These are phyloP conservation scores for Dendrophyllia cribrosa DNA, from an alignment of 64 coral and sea anemone genomes.

Conservation along the genomic window DNA sequence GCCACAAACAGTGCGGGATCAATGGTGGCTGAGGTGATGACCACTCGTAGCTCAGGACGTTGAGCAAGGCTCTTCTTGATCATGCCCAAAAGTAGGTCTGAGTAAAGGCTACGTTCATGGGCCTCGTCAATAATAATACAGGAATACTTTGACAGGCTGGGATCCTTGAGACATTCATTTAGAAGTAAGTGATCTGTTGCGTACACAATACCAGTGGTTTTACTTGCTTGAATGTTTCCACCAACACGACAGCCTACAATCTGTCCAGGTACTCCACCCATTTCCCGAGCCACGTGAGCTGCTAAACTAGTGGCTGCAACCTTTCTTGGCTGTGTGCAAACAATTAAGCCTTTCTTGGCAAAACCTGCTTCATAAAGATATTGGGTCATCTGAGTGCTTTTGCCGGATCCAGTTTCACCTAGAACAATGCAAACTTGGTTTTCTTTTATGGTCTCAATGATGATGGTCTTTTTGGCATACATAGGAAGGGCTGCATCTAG, in stretches of 20 bases:
- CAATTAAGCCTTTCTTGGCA: slow-evolving; percentile 63
- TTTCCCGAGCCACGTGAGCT: slow-evolving; percentile 68
- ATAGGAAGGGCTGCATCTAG: slow-evolving; percentile 78
- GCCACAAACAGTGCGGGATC: slow-evolving; percentile 72
- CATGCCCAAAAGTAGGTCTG: slow-evolving; percentile 93
- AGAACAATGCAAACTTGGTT: slow-evolving; percentile 82
- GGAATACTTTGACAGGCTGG: slow-evolving; percentile 67
- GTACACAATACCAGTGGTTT: slow-evolving; percentile 54
- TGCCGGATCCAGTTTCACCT: slow-evolving; percentile 90
- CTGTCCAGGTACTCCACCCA: slow-evolving; percentile 59
- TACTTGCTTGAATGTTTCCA: slow-evolving; percentile 49
- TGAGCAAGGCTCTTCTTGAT: slow-evolving; percentile 77
- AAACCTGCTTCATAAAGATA: slow-evolving; percentile 83
- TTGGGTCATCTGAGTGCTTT: slow-evolving; percentile 88
- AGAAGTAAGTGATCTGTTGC: slow-evolving; percentile 85
- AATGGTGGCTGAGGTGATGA: slow-evolving; percentile 95
- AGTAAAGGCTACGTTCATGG: slow-evolving; percentile 90
- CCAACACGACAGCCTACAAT: slow-evolving; percentile 75
- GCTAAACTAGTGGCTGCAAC: slow-evolving; percentile 85
- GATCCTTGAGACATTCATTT: slow-evolving; percentile 85
- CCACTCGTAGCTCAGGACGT: slow-evolving; percentile 74
- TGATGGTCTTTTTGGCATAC: slow-evolving; percentile 74
- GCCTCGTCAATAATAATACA: slow-evolving; percentile 94
- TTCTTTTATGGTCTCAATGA: slow-evolving; percentile 63
- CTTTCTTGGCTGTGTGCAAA: slow-evolving; percentile 90